These are phyloP conservation scores for Phyllotreta striolata DNA, from an alignment of 2,888 invertebrate species.

Conservation along the genomic window DNA sequence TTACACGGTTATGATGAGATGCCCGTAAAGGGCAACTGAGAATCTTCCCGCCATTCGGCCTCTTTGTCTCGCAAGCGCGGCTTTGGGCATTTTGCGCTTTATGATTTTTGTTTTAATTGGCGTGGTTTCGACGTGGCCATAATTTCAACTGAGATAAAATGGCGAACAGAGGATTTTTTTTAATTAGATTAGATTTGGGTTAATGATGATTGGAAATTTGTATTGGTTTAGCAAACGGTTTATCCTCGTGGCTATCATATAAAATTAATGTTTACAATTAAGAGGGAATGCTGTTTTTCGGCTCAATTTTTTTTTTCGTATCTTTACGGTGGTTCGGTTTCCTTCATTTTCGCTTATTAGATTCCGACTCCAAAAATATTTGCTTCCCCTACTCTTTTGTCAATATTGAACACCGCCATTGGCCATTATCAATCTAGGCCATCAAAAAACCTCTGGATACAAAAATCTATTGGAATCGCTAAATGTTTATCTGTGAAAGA, in stretches of 20 bases:
- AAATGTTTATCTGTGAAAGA: constrained; percentile 4
- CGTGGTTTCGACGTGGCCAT: no score
- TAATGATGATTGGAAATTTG: no score
- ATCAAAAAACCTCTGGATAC: constrained; percentile 1
- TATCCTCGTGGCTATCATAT: no score
- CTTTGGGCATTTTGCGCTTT: no score
- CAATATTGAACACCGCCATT: constrained; percentile 15
- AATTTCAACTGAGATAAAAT: no score
- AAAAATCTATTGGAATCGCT: background rate
- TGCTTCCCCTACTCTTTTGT: constrained; percentile 1
- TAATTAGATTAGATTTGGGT: no score
- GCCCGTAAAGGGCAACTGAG: constrained; percentile 54
- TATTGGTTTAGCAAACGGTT: no score
- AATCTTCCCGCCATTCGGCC: constrained; percentile 25
- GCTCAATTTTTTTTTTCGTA: background rate
- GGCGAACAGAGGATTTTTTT: no score
- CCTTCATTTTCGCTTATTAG: constrained; percentile 1
- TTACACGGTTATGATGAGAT: constrained; percentile 57
- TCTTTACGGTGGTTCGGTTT: background rate
- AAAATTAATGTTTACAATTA: no score
- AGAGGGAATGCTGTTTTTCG: background rate
- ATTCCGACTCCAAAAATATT: constrained; percentile 7
- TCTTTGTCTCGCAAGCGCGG: constrained; percentile 4
- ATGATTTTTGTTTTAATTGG: no score
- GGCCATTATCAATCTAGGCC: constrained; percentile 1